These are phyloP conservation scores for Thysanoteuthis rhombus DNA, from an alignment of 2,888 invertebrate genomes.

Conservation along the genomic window DNA sequence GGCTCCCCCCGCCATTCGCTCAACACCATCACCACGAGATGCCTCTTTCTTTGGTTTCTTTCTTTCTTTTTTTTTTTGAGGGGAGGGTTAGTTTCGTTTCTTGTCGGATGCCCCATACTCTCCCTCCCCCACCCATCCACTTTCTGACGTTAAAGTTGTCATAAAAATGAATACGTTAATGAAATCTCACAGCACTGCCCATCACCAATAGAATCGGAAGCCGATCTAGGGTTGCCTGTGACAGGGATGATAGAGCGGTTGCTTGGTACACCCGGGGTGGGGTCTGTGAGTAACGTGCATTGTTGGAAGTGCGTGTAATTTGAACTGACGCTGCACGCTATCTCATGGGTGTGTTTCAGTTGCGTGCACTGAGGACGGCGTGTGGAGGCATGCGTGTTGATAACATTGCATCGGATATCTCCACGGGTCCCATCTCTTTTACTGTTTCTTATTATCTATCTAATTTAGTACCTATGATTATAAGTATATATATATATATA, in stretches of 20 bases:
- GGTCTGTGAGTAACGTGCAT: background rate
- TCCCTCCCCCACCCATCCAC: background rate
- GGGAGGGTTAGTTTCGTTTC: background rate
- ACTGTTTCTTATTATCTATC: background rate
- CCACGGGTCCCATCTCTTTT: background rate
- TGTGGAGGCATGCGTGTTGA: slow-evolving; percentile 12
- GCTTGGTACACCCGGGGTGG: background rate
- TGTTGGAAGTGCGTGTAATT: background rate
- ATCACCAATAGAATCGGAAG: background rate
- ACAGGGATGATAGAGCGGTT: slow-evolving; percentile 12
- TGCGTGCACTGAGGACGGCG: background rate
- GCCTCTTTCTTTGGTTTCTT: background rate
- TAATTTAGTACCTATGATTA: background rate
- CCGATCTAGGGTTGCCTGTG: background rate
- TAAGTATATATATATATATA: background rate
- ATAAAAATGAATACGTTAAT: background rate
- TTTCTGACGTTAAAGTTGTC: background rate
- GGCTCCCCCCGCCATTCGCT: background rate
- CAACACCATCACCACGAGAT: background rate
- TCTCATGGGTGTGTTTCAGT: background rate
- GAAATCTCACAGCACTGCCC: slow-evolving; percentile 12
- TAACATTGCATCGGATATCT: background rate
- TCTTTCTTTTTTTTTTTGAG: background rate
- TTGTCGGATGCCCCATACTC: background rate
- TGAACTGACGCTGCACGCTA: background rate